phyloP scores from a whole-genome alignment of 64 coral and sea anemone species.

The Dendrophyllia cribrosa region DNA sequence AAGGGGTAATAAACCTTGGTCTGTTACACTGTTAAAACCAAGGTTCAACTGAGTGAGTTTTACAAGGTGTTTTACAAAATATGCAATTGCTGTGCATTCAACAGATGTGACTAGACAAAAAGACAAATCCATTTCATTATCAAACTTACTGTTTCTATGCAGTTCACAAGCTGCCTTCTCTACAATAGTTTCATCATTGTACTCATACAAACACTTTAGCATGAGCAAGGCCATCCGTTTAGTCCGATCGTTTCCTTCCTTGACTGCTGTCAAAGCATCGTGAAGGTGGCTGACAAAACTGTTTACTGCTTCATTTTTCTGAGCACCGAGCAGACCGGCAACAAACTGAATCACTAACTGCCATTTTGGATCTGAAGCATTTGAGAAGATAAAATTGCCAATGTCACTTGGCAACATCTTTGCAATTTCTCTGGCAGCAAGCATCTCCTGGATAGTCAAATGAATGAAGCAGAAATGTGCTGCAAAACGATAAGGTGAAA shows the following conservation, averaged over 20 bases:
- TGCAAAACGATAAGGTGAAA: background rate
- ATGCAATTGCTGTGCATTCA: slow-evolving; percentile 36
- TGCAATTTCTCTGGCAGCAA: slow-evolving; percentile 8
- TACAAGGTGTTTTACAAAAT: background rate
- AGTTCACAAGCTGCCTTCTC: slow-evolving; percentile 30
- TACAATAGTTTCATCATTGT: background rate
- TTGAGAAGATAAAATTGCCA: background rate
- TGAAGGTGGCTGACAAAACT: background rate
- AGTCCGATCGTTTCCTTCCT: background rate
- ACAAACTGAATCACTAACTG: slow-evolving; percentile 3
- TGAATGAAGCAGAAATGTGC: slow-evolving; percentile 13
- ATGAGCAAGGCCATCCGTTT: background rate
- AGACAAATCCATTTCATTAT: background rate
- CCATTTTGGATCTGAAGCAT: background rate
- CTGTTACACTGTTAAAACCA: no score
- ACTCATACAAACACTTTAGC: slow-evolving; percentile 17
- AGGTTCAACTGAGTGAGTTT: no score
- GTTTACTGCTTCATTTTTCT: background rate
- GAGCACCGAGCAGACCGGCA: background rate
- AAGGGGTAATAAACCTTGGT: no score
- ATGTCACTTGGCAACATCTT: background rate
- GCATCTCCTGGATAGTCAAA: background rate
- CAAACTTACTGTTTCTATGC: background rate
- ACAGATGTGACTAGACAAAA: background rate
- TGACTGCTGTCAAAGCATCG: background rate